Conservation (phyloP, 2,797 vertebrate species). For the Eleutherodactylus coqui region DNA sequence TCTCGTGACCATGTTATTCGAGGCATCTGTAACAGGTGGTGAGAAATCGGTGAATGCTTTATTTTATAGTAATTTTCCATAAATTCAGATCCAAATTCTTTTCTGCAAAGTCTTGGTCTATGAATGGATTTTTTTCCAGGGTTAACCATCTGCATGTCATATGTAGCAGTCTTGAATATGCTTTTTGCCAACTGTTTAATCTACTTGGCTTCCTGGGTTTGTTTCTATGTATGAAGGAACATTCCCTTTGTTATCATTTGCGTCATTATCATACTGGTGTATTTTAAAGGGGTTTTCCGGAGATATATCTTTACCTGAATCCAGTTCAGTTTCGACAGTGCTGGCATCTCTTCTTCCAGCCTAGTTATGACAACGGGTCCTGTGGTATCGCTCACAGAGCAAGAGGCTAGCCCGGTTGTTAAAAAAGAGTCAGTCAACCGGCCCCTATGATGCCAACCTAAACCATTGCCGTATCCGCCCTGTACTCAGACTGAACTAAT, state of each 20-base stretch:
- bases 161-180: background rate
- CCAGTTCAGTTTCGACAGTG: no score
- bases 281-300: no score
- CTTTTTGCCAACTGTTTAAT: background rate
- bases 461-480: no score
- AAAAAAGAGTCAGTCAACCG: no score
- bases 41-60: background rate
- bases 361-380: no score
- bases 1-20: background rate
- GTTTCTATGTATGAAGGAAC: background rate
- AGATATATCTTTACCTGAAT: no score
- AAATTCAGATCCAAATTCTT: background rate
- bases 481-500: no score
- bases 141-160: conserved; percentile 23
- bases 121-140: background rate
- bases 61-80: background rate
- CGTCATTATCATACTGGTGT: background rate
- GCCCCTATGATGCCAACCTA: no score
- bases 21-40: background rate
- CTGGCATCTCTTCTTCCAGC: no score
- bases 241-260: background rate
- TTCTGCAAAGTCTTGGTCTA: conserved; percentile 3
- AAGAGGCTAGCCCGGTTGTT: no score
- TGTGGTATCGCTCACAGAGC: no score
- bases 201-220: conserved; percentile 14